Conservation (phyloP, 2,113 vertebrate genomes). For the Salvelinus sp. region DNA sequence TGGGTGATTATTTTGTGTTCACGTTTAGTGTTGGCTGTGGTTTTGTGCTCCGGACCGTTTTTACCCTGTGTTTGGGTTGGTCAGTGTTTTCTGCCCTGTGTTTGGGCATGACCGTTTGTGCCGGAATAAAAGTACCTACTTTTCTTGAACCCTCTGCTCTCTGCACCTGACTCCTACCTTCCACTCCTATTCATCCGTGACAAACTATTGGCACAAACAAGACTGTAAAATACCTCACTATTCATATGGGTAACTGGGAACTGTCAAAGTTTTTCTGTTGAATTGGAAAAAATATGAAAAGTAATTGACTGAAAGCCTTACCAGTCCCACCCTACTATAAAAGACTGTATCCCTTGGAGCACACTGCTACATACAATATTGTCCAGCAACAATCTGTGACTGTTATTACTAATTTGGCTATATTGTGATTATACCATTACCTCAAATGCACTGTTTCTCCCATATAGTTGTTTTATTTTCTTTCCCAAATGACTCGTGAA, state of each 20-base stretch:
- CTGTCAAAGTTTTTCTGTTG: too few species aligned
- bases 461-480: background rate
- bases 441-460: background rate
- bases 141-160: too few species aligned
- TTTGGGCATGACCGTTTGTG: too few species aligned
- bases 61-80: too few species aligned
- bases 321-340: background rate
- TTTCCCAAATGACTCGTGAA: constrained; percentile 14
- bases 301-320: background rate
- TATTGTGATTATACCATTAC: background rate
- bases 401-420: background rate
- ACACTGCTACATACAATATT: background rate
- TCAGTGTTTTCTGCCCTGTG: too few species aligned
- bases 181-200: too few species aligned
- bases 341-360: background rate
- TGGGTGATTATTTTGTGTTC: too few species aligned
- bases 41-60: too few species aligned
- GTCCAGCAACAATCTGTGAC: background rate
- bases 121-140: too few species aligned
- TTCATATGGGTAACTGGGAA: background rate
- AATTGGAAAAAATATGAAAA: background rate
- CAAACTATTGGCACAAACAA: background rate
- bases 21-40: too few species aligned
- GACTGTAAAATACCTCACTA: background rate
- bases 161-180: too few species aligned